Evolutionary conservation across 2,888 invertebrate species (phyloP).

Genomic region (Caenorhabditis auriculariae): DNA sequence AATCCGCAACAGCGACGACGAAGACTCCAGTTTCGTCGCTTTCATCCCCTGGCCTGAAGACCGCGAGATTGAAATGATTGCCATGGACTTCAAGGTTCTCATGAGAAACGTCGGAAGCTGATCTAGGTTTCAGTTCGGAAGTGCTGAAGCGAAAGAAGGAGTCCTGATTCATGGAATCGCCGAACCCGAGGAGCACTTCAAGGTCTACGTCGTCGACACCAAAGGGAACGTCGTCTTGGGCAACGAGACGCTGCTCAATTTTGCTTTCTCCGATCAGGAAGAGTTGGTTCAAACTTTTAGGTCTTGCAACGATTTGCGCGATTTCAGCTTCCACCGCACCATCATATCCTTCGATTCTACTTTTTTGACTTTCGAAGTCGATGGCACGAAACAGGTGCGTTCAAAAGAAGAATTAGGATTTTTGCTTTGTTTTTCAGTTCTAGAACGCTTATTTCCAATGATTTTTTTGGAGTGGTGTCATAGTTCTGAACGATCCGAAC

Average conservation of each 20-base stretch:
- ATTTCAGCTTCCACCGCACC: conserved; percentile 22
- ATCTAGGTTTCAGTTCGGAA: conserved; percentile 5
- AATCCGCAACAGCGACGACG: conserved; percentile 26
- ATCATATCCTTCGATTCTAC: conserved; percentile 10
- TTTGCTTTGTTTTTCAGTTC: no score
- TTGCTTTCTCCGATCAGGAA: conserved; percentile 15
- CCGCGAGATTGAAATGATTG: conserved; percentile 12
- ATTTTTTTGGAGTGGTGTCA: no score
- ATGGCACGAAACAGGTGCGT: conserved; percentile 1
- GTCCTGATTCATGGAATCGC: conserved; percentile 27
- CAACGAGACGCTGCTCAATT: conserved; percentile 18
- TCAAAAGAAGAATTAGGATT: no score
- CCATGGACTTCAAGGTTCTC: conserved; percentile 29
- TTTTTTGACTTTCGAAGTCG: conserved; percentile 16
- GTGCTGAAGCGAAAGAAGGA: conserved; percentile 29
- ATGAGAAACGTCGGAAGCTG: not conserved
- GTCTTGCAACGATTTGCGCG: not conserved
- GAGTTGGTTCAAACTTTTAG: conserved; percentile 6
- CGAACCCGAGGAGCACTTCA: conserved; percentile 8
- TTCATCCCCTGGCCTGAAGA: conserved; percentile 26
- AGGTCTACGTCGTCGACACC: conserved; percentile 29
- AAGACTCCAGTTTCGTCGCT: conserved; percentile 7
- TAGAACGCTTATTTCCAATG: no score
- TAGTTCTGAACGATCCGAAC: no score
- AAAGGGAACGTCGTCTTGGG: conserved; percentile 29